A percentile compares a stretch with the other conserved stretches of the same genome.
phyloP scores from a whole-genome alignment of 1,140 invertebrate species.

The Drosophila suzukii region DNA sequence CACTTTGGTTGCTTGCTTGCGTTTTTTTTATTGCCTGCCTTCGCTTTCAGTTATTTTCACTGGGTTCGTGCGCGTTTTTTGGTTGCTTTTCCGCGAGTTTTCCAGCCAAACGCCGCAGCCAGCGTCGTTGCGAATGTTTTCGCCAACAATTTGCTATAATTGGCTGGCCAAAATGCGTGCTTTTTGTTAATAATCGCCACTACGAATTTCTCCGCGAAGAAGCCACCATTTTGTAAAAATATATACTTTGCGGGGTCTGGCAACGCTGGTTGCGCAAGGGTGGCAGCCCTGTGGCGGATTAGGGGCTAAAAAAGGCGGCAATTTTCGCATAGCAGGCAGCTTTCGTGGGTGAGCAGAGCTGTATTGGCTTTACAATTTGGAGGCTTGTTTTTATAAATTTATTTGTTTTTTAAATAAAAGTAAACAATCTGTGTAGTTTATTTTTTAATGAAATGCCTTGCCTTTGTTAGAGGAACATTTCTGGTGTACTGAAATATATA shows the following conservation, averaged over 20 bases:
- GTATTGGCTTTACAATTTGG: background rate
- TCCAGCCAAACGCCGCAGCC: conserved; percentile 38
- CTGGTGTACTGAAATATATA: too few species aligned
- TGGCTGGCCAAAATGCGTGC: conserved; percentile 62
- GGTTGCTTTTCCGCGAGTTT: conserved; percentile 54
- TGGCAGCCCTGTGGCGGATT: background rate
- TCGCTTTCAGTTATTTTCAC: conserved; percentile 61
- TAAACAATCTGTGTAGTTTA: too few species aligned
- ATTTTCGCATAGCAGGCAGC: background rate
- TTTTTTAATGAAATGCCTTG: too few species aligned
- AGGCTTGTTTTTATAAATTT: too few species aligned
- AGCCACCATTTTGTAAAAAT: conserved; percentile 74
- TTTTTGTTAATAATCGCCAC: conserved; percentile 70
- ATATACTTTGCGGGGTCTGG: conserved; percentile 19
- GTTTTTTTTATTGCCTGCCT: conserved; percentile 61
- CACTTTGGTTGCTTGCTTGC: conserved; percentile 76
- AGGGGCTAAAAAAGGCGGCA: conserved; percentile 19
- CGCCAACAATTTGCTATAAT: conserved; percentile 62
- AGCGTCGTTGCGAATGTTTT: conserved; percentile 55
- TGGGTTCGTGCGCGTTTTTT: conserved; percentile 40
- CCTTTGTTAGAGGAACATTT: too few species aligned
- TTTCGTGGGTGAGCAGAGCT: background rate
- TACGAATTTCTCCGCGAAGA: conserved; percentile 74
- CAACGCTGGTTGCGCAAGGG: background rate
- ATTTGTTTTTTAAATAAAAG: background rate